phyloP scores from a whole-genome alignment of 2,113 vertebrate species.

The Pseudorhombus dupliciocellatus region DNA sequence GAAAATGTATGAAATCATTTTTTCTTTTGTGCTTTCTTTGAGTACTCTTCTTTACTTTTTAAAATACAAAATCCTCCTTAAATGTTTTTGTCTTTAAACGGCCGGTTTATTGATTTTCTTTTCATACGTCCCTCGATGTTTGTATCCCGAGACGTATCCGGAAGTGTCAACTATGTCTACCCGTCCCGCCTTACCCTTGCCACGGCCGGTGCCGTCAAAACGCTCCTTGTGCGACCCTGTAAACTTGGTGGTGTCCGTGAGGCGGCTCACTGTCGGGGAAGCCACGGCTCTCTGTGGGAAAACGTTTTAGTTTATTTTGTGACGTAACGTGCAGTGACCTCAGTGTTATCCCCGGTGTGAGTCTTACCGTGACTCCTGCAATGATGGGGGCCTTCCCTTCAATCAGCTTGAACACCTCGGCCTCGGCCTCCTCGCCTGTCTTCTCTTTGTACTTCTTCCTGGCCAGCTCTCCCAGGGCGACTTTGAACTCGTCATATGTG shows the following conservation, averaged over 20 bases:
- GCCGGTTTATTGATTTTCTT: conserved; percentile 88
- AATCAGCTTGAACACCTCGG: conserved; percentile 89
- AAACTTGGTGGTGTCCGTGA: conserved; percentile 94
- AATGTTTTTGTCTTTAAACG: conserved; percentile 44
- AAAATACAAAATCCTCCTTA: conserved; percentile 69
- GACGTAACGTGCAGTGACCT: neutral
- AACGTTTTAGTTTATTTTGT: neutral
- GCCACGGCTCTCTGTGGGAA: conserved; percentile 87
- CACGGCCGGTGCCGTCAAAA: conserved; percentile 90
- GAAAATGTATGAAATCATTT: conserved; percentile 71
- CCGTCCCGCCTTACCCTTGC: conserved; percentile 93
- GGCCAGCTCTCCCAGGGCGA: conserved; percentile 89
- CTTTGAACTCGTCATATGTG: conserved; percentile 92
- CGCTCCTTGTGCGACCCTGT: conserved; percentile 97
- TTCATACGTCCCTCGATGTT: conserved; percentile 93
- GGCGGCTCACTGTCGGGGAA: conserved; percentile 92
- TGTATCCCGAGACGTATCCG: conserved; percentile 95
- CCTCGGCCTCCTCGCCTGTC: conserved; percentile 87
- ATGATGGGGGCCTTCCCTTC: conserved; percentile 92
- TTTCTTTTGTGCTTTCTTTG: conserved; percentile 77
- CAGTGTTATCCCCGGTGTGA: neutral
- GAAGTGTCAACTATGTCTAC: conserved; percentile 92
- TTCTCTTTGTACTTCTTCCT: conserved; percentile 93
- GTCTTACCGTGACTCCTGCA: conserved; percentile 91
- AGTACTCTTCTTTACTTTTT: conserved; percentile 40